phyloP scores from a whole-genome alignment of 2,888 invertebrate genomes.

The Drosophila colorata region DNA sequence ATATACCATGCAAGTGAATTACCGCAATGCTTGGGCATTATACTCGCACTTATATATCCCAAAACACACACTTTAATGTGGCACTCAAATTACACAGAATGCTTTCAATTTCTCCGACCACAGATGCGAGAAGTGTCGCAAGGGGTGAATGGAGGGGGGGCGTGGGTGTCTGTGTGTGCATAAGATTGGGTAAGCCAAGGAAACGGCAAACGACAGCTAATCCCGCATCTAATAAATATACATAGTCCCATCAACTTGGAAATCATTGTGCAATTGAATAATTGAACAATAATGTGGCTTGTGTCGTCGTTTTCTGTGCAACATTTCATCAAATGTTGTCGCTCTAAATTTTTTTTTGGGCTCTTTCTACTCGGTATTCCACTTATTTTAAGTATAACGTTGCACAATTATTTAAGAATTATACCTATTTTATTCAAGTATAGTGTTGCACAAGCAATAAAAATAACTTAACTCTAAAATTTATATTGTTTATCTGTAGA shows the following conservation, averaged over 20 bases:
- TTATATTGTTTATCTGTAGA: no score
- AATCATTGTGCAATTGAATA: constrained; percentile 72
- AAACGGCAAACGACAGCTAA: constrained; percentile 46
- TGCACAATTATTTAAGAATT: constrained; percentile 2
- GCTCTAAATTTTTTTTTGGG: constrained; percentile 7
- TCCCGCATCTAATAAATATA: constrained; percentile 64
- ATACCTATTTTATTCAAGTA: background rate
- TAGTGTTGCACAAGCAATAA: background rate
- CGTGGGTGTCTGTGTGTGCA: background rate
- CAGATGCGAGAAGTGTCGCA: background rate
- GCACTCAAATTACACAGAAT: constrained; percentile 57
- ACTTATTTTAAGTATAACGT: background rate
- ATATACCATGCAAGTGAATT: constrained; percentile 20
- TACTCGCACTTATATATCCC: constrained; percentile 29
- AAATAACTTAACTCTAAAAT: background rate
- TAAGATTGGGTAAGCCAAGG: constrained; percentile 33
- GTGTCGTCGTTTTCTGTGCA: constrained; percentile 36
- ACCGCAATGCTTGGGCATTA: constrained; percentile 28
- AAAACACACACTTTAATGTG: constrained; percentile 42
- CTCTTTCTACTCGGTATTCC: background rate
- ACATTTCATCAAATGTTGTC: constrained; percentile 18
- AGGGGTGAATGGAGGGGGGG: background rate
- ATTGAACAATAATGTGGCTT: constrained; percentile 68
- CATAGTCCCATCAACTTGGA: constrained; percentile 16
- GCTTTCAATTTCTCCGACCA: constrained; percentile 55